Evolutionary conservation across 2,888 invertebrate genomes (phyloP).

Genomic region (Limnephilus marmoratus): DNA sequence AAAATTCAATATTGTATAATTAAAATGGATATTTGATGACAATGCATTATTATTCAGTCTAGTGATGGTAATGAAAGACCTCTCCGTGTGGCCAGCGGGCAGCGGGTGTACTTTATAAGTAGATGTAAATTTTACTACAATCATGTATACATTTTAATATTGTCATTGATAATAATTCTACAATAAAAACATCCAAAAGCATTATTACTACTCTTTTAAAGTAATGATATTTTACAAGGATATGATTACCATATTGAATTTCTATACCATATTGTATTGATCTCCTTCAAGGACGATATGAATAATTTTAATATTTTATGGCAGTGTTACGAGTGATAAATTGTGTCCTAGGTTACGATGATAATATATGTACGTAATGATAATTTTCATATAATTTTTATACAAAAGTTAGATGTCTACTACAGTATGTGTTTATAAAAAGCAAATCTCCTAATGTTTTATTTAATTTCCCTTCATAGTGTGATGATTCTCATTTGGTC

Average conservation of each 20-base stretch:
- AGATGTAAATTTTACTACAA: constrained; percentile 50
- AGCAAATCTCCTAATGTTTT: constrained; percentile 36
- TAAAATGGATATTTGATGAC: background rate
- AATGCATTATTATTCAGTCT: background rate
- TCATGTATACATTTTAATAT: constrained; percentile 60
- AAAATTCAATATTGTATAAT: constrained; percentile 20
- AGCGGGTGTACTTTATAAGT: background rate
- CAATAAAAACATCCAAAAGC: constrained; percentile 63
- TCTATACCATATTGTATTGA: background rate
- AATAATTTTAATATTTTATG: constrained; percentile 12
- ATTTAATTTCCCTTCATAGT: constrained; percentile 20
- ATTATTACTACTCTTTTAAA: constrained; percentile 49
- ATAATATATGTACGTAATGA: background rate
- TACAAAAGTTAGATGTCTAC: constrained; percentile 27
- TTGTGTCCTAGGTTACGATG: background rate
- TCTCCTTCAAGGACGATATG: constrained; percentile 36
- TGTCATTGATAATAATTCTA: constrained; percentile 60
- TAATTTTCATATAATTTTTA: background rate
- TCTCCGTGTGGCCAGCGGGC: background rate
- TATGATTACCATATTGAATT: constrained; percentile 41
- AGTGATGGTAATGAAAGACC: background rate
- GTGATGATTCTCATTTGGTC: constrained; percentile 22
- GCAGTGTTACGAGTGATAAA: background rate
- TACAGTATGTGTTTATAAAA: constrained; percentile 27
- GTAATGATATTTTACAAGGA: constrained; percentile 58